A percentile compares a stretch with the other conserved stretches of the same genome.
Evolutionary conservation across 2,113 vertebrate genomes (phyloP).

Genomic region (Dipodomys stephensi): DNA sequence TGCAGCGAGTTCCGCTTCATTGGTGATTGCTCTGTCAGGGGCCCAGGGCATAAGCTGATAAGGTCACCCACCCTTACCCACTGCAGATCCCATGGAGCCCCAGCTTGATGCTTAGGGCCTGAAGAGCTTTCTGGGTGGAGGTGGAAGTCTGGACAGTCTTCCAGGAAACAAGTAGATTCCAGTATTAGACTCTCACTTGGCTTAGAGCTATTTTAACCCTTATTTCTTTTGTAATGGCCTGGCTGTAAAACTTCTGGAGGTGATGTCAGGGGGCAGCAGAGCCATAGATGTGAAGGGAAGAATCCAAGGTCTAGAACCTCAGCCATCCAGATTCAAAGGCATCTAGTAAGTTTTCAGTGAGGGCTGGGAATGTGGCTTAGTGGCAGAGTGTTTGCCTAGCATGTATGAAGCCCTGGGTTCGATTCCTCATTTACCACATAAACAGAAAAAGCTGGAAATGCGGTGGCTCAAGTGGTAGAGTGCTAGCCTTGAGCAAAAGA

Average conservation of each 20-base stretch:
- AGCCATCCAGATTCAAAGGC: constrained; percentile 15
- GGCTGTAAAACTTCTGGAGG: neutral
- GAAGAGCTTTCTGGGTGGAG: neutral
- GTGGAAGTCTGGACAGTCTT: neutral
- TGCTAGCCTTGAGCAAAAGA: too few species aligned
- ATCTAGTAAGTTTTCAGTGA: constrained; percentile 50
- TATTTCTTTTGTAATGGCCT: constrained; percentile 41
- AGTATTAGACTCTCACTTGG: neutral
- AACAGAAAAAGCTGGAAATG: too few species aligned
- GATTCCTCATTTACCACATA: too few species aligned
- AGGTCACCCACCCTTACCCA: neutral
- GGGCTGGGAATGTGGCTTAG: neutral
- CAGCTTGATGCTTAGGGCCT: neutral
- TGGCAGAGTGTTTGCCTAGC: too few species aligned
- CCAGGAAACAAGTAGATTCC: neutral
- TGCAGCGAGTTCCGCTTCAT: constrained; percentile 86
- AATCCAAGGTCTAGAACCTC: constrained; percentile 9
- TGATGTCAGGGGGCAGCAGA: neutral
- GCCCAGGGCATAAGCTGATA: neutral
- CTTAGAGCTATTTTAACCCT: neutral
- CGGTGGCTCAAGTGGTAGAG: too few species aligned
- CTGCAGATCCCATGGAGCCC: neutral
- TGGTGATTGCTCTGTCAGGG: constrained; percentile 78
- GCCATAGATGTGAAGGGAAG: neutral
- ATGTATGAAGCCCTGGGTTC: too few species aligned